Evolutionary conservation across 1,140 invertebrate species (phyloP).

Genomic region (Macrobrachium nipponense): DNA sequence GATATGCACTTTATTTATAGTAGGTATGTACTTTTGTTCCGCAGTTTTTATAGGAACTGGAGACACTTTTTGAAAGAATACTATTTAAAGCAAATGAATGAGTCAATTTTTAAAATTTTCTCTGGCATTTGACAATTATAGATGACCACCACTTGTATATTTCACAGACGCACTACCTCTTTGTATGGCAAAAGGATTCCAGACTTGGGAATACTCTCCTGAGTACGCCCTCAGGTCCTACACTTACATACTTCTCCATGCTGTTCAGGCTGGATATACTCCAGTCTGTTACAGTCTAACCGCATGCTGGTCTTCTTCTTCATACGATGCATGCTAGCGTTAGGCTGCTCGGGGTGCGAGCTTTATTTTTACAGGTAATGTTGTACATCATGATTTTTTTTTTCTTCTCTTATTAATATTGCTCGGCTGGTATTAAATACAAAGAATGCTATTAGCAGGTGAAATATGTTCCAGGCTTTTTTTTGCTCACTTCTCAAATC

Average conservation of each 20-base stretch:
- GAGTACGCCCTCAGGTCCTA: conserved; percentile 94
- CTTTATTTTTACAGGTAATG: conserved; percentile 85
- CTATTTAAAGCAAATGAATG: no score
- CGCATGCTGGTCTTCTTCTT: conserved; percentile 92
- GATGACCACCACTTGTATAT: not conserved
- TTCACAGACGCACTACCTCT: conserved; percentile 77
- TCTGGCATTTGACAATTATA: not conserved
- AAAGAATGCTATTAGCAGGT: no score
- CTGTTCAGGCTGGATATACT: conserved; percentile 83
- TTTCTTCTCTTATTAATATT: conserved; percentile 72
- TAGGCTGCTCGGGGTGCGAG: conserved; percentile 85
- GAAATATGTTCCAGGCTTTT: no score
- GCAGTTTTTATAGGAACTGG: no score
- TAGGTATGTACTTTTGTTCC: no score
- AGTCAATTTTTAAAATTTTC: not conserved
- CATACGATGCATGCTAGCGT: conserved; percentile 83
- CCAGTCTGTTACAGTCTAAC: conserved; percentile 80
- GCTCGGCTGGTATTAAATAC: conserved; percentile 65
- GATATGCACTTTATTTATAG: no score
- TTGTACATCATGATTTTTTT: no score
- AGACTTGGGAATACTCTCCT: conserved; percentile 99
- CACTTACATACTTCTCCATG: conserved; percentile 88
- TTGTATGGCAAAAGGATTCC: conserved; percentile 90
- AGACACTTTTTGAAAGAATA: no score
- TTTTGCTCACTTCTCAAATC: no score